Evolutionary conservation across 37 sponge, comb jelly and placozoan species (phyloP).

Genomic region (Hexactinellida sp.): DNA sequence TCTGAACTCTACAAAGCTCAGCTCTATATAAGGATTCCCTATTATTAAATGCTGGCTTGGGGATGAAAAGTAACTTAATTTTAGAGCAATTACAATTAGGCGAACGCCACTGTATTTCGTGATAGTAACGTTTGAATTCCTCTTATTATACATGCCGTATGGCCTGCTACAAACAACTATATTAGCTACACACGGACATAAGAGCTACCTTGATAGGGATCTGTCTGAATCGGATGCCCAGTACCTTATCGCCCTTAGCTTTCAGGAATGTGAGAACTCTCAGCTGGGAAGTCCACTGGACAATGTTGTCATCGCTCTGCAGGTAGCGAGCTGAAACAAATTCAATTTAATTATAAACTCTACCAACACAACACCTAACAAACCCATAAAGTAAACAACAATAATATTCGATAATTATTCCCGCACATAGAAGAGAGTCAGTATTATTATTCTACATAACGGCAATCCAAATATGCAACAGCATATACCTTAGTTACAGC

Average conservation of each 20-base stretch:
- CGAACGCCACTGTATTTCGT: no score
- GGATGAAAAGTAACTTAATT: no score
- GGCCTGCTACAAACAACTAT: no score
- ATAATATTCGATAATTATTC: background rate
- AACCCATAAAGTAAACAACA: background rate
- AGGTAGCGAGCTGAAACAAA: background rate
- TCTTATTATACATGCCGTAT: no score
- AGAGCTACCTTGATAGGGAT: background rate
- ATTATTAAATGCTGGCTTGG: no score
- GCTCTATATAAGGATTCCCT: no score
- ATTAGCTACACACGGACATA: no score
- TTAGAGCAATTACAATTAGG: no score
- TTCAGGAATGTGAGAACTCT: background rate
- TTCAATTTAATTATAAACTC: background rate
- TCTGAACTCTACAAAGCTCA: no score
- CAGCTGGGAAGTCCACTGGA: slow-evolving; percentile 5
- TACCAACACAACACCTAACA: background rate
- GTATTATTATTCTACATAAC: slow-evolving; percentile 8
- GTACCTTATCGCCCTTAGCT: background rate
- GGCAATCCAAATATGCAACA: slow-evolving; percentile 10
- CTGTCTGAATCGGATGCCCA: background rate
- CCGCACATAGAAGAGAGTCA: no score
- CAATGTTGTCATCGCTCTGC: background rate
- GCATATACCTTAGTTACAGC: background rate
- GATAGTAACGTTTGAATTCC: no score